phyloP scores from a whole-genome alignment of 92 coral and sea anemone genomes.

The Metridium senile region DNA sequence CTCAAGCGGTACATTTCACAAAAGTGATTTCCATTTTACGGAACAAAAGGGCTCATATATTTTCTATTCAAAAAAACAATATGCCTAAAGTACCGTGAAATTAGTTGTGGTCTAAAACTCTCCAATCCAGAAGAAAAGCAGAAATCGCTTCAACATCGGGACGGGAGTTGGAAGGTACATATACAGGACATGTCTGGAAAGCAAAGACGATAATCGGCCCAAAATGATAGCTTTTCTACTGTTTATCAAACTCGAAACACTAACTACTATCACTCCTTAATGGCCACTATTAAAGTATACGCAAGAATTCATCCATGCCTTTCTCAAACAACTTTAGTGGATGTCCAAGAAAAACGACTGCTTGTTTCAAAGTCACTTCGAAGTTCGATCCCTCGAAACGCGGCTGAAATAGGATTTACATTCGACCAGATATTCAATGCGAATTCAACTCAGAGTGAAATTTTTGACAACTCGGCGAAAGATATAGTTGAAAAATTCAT shows the following conservation, averaged over 20 bases:
- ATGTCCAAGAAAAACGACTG: constrained; percentile 40
- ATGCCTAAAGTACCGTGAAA: not conserved
- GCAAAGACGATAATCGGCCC: not conserved
- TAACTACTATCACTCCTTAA: constrained; percentile 5
- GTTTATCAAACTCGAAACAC: not conserved
- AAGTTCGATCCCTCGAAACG: constrained; percentile 2
- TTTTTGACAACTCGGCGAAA: constrained; percentile 57
- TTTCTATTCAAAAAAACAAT: not conserved
- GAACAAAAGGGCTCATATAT: not conserved
- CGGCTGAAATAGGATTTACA: constrained; percentile 20
- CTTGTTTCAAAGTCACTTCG: constrained; percentile 11
- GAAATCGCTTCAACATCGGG: not conserved
- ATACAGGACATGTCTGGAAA: not conserved
- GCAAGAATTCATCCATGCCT: constrained; percentile 57
- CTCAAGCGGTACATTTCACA: not conserved
- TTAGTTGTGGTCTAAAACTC: not conserved
- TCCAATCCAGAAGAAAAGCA: not conserved
- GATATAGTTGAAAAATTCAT: constrained; percentile 47
- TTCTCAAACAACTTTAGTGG: constrained; percentile 28
- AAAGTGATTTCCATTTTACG: not conserved
- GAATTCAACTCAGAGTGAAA: constrained; percentile 42
- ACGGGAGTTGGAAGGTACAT: not conserved
- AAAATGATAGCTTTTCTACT: not conserved
- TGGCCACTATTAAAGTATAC: constrained; percentile 74
- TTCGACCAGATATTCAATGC: constrained; percentile 27